Conservation (phyloP, 2,797 vertebrate species). For the Malurus leucopterus region DNA sequence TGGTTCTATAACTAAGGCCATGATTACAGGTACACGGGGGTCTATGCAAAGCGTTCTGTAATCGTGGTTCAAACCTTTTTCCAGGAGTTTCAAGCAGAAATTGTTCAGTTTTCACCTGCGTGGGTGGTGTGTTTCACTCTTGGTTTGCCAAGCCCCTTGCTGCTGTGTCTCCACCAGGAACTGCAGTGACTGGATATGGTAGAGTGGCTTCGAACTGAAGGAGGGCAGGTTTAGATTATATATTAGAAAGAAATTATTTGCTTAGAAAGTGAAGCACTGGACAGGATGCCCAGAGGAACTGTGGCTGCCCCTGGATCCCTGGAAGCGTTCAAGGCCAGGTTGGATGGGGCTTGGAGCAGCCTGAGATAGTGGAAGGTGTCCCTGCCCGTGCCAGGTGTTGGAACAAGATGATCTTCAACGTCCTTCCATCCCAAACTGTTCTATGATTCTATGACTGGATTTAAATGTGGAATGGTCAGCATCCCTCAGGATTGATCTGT, state of each 20-base stretch:
- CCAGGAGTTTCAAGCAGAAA: not conserved
- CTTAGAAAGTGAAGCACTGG: not conserved
- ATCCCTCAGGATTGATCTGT: not conserved
- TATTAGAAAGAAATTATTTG: not conserved
- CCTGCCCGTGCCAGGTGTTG: not conserved
- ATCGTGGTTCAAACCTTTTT: not conserved
- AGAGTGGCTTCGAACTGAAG: not conserved
- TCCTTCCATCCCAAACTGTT: not conserved
- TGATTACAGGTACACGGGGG: accelerated
- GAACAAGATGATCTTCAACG: not conserved
- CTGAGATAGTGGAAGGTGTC: not conserved
- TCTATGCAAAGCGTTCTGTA: not conserved
- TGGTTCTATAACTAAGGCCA: not conserved
- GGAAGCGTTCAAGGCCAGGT: not conserved
- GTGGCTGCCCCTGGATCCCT: not conserved
- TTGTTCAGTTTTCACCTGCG: accelerated
- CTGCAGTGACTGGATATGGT: not conserved
- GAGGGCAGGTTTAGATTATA: not conserved
- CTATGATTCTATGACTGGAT: not conserved
- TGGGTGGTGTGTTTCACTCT: not conserved
- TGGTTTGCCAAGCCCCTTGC: not conserved
- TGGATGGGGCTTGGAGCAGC: not conserved
- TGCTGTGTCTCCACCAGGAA: not conserved
- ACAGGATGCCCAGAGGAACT: not conserved
- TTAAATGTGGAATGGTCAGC: not conserved